Percentiles rank a stretch among this genome's conserved stretches.
Evolutionary conservation across 2,888 invertebrate species (phyloP).

Genomic region (Adineta ricciae): DNA sequence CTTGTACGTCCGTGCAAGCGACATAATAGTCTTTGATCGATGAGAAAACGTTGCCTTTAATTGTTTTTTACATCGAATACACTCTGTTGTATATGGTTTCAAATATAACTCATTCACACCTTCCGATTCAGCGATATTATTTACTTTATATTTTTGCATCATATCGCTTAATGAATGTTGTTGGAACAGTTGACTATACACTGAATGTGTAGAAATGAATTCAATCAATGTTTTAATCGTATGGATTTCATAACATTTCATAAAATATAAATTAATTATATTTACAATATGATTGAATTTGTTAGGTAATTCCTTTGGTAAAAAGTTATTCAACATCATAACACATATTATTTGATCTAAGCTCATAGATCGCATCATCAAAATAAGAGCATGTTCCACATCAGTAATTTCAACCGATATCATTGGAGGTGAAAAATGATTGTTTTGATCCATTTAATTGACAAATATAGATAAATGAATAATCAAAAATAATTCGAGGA

Average conservation of each 20-base stretch:
- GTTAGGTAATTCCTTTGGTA: background rate
- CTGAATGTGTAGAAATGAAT: background rate
- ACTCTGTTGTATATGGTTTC: background rate
- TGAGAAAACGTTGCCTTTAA: background rate
- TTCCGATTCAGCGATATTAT: background rate
- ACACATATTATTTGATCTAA: background rate
- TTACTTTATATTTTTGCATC: background rate
- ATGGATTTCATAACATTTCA: background rate
- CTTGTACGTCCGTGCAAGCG: background rate
- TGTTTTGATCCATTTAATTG: background rate
- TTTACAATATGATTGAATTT: background rate
- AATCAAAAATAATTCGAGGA: background rate
- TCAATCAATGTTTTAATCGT: background rate
- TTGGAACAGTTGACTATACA: background rate
- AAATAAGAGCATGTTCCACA: background rate
- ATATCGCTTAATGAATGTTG: background rate
- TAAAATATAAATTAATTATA: background rate
- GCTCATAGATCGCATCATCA: background rate
- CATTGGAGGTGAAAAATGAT: background rate
- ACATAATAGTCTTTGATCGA: background rate
- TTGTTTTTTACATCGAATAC: background rate
- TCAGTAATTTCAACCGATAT: background rate
- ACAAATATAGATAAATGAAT: background rate
- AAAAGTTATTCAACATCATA: background rate
- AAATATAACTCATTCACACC: background rate